Base-by-base conservation (phyloP, 2,888 invertebrate species). In the Catocala fraxini region DNA sequence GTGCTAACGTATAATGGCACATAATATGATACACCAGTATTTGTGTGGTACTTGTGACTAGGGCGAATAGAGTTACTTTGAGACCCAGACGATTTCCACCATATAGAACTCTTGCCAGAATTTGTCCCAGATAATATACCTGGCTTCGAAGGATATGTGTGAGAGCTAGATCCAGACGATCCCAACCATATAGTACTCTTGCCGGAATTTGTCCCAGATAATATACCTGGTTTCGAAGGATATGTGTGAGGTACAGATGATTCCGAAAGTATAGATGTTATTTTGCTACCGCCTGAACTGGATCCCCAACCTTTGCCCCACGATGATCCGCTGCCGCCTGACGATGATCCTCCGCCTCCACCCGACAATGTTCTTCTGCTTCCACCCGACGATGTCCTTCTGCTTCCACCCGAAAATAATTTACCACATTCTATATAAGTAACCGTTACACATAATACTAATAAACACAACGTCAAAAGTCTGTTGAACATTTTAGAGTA, bases 391-490 rank as follows among this genome's bases (percentile, higher is more conserved):
- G 15, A 15, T 15, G 15, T 1, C 2, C 15, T 2, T 15, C 25
- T 25, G 25, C 25, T 25, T 25, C 25, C 25, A 25, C 25, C 25
- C 25, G 25, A 25, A 0, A 4, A 25, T 25, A 4, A 25, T 48
- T 83, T 71, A 47, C 75, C 59, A 73, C 88, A 83, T 74, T 87
- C 82, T 57, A 81, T 78, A 53, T 81, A 75, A 70, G 82, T 80
- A 42, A 83, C 73, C 53, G 81, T 75, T 43, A 85, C 59, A 79
- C 82, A 82, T 63, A 82, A 73, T 63, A 90, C 69, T 59, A 90
- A 80, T n/a, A 91, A 82, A 77, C 88, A 86, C 82, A 90, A 85
- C 84, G 90, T 75, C 73, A 85, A 55, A 72, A 65, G 77, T 76
- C 83, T 89, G 83, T 81, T 88, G 81, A 83, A 88, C 92, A 91